Evolutionary conservation across 2,797 vertebrate species (phyloP).

Genomic region (Anas capensis): DNA sequence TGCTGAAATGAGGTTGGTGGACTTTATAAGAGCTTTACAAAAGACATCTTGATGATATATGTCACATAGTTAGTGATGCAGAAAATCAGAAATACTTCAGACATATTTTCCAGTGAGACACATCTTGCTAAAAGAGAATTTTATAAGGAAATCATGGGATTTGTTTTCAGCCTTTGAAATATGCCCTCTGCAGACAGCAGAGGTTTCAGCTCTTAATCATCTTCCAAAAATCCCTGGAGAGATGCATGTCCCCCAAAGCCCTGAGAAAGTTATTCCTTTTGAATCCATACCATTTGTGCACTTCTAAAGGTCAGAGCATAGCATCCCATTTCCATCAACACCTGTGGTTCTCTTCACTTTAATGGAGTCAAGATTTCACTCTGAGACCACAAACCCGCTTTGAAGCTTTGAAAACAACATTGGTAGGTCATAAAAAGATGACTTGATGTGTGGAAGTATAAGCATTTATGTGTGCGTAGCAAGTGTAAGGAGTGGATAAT

Average conservation of each 20-base stretch:
- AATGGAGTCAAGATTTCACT: not conserved
- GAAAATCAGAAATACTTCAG: not conserved
- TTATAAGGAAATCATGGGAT: not conserved
- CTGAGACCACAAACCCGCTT: not conserved
- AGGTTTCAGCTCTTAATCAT: not conserved
- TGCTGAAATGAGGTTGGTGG: not conserved
- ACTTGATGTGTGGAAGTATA: not conserved
- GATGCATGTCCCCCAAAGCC: not conserved
- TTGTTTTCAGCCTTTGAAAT: not conserved
- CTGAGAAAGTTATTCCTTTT: not conserved
- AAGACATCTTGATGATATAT: not conserved
- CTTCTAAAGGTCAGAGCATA: not conserved
- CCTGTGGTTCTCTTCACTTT: not conserved
- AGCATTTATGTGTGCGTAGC: not conserved
- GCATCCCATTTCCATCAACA: not conserved
- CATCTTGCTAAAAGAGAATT: not conserved
- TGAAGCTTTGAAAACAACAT: not conserved
- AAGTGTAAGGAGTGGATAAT: not conserved
- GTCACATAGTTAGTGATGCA: not conserved
- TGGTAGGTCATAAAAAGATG: not conserved
- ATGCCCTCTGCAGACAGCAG: not conserved
- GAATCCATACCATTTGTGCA: not conserved
- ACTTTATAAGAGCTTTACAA: not conserved
- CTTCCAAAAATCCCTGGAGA: not conserved
- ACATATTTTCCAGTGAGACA: not conserved